Evolutionary conservation across 1,140 invertebrate species (phyloP), one percentile per base, ranked within the genome.

Genomic region (Cotesia glomerata): DNA sequence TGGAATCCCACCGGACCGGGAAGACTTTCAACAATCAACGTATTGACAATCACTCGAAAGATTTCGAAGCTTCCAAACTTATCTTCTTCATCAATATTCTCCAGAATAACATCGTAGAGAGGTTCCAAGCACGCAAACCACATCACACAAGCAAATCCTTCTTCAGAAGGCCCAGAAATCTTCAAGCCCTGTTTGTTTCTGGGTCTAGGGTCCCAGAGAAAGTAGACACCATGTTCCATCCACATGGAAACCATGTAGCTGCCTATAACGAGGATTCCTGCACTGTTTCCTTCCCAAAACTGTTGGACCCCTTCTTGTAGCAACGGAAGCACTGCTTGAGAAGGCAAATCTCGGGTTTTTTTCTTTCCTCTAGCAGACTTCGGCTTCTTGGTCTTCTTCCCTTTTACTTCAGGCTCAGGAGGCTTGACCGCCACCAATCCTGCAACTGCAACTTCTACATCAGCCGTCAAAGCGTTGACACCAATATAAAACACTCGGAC

Each of bases 111-210:
- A 26, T 83, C 78, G 56, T 81, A 78, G 0, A 86, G 61, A 0
- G 83, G 80, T 35, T 83, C 74, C 4, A 82, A 63, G 34, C 84
- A 85, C 4, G 80, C 83, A 56, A 84, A 86, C 84, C 84, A 86
- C 76, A 81, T 80, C 2, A 79, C 65, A 71, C 82, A 85, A 4
- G 82, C 78, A 0, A 74, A 69, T 1, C 82, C 81, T 0, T 72
- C 45, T 5, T 76, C 67, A 26, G 39, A 45, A 7, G 77, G 74
- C 0, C 76, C 67, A 32, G 8, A 45, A 7, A 77, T 74, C 0
- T 51, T 63, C 0, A 77, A 36, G 18, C 84, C 84, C 16, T 79
- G 72, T 13, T 81, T 71, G 49, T 71, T 79, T 13, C 75, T 69
- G 0, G 78, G 67, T 9, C 75, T 77, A 9, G 85, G 79, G 71